phyloP scores from a whole-genome alignment of 2,888 invertebrate species.

The Melitaea athalia region DNA sequence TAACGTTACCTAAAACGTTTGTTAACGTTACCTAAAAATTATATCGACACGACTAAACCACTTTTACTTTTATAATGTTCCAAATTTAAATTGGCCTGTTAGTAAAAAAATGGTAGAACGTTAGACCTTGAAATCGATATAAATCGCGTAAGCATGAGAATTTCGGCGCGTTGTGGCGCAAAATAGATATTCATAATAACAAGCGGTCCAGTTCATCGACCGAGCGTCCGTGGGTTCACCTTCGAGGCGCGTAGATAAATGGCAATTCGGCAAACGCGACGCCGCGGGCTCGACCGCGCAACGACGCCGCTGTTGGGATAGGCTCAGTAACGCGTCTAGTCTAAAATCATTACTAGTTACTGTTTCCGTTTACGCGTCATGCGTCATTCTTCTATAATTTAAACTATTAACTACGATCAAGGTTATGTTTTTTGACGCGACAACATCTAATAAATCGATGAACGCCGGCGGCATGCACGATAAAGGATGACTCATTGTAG shows the following conservation, averaged over 20 bases:
- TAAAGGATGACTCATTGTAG: no score
- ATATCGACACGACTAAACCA: constrained; percentile 18
- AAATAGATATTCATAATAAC: constrained; percentile 68
- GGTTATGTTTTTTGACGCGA: no score
- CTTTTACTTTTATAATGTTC: constrained; percentile 38
- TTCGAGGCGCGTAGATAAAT: constrained; percentile 70
- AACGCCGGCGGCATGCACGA: no score
- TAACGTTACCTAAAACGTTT: constrained; percentile 16
- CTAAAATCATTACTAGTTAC: neutral
- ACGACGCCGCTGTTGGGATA: constrained; percentile 35
- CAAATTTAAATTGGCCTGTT: constrained; percentile 34
- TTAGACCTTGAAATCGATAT: constrained; percentile 45
- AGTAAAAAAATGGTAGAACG: constrained; percentile 39
- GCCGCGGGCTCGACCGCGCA: constrained; percentile 47
- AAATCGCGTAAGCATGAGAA: constrained; percentile 45
- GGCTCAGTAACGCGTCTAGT: constrained; percentile 25
- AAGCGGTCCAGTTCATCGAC: constrained; percentile 62
- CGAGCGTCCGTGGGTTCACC: constrained; percentile 75
- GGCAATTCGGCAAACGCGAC: constrained; percentile 59
- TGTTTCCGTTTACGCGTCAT: constrained; percentile 7
- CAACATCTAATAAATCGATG: no score
- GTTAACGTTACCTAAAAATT: constrained; percentile 21
- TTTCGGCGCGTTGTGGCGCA: constrained; percentile 46
- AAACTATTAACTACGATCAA: neutral
- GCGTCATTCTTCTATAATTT: neutral